phyloP scores from a whole-genome alignment of 2,113 vertebrate genomes.

The Zosterops hypoxanthus region DNA sequence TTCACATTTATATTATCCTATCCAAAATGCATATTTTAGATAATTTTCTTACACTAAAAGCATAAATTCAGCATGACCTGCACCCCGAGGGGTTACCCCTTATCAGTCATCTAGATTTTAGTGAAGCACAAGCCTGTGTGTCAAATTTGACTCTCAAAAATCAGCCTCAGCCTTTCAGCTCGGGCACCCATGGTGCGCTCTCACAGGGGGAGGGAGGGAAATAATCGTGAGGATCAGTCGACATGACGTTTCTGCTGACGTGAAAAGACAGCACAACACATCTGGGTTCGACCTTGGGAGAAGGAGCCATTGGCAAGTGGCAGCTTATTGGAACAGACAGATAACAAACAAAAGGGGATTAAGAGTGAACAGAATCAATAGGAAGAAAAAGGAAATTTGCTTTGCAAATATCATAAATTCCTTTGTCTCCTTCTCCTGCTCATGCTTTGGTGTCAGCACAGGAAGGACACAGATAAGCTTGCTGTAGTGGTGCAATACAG shows the following conservation, averaged over 20 bases:
- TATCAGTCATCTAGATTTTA: background rate
- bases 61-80: background rate
- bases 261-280: constrained; percentile 13
- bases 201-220: background rate
- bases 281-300: background rate
- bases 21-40: background rate
- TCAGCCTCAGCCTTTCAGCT: background rate
- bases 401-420: background rate
- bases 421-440: background rate
- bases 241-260: constrained; percentile 9
- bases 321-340: background rate
- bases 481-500: background rate
- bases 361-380: background rate
- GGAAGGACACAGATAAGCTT: background rate
- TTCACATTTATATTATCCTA: background rate
- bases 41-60: background rate
- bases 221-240: background rate
- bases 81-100: background rate
- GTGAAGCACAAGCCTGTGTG: background rate
- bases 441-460: background rate
- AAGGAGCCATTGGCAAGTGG: background rate
- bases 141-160: background rate
- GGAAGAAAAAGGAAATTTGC: constrained; percentile 5
- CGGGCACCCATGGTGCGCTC: rapidly evolving
- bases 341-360: constrained; percentile 27